Evolutionary conservation across 2,888 invertebrate species (phyloP), one percentile per base, ranked within the genome.

Genomic region (Eupithecia exiguata): DNA sequence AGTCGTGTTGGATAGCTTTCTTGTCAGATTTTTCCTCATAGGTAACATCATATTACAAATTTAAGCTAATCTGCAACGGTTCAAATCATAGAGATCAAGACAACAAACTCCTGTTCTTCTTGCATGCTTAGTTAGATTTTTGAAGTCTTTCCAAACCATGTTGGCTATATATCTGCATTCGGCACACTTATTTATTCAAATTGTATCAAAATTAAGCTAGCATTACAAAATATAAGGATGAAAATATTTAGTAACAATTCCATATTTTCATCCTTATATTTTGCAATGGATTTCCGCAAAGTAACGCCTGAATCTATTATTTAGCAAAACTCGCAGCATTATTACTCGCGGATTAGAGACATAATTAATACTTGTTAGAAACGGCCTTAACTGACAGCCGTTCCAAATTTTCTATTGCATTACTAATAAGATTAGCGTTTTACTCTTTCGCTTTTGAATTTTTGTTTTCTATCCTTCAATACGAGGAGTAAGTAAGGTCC

Each of bases 381-480:
- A 53, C 21, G 21, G n/a, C 21, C 21, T 21, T 18, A 6, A 53
- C 53, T 4, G 53, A n/a, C 12, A 10, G 9, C 10, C 3, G 21
- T 3, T 53, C 21, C 7, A 0, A 53, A 21, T 53, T 53, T 53
- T 53, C 10, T 53, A 21, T 53, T 53, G 10, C 0, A 6, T 53
- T 53, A 21, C 14, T 53, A n/a, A 21, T 53, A 53, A 21, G 25
- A 46, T 18, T 53, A 2, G 53, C 68, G 68, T 36, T 35, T 53
- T 53, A 53, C 68, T 49, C n/a, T 35, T 68, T 68, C 68, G 68
- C 68, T 38, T n/a, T 58, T 58, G 58, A 25, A 1, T 25, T 12
- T 58, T 12, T 25, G 66, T 40, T 62, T n/a, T 12, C n/a, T 35
- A 36, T n/a, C 18, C 7, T 36, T 21, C 21, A 66, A n/a, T 66